Conservation (phyloP, 2,797 vertebrate genomes). For the Pachyuromys duprasi region DNA sequence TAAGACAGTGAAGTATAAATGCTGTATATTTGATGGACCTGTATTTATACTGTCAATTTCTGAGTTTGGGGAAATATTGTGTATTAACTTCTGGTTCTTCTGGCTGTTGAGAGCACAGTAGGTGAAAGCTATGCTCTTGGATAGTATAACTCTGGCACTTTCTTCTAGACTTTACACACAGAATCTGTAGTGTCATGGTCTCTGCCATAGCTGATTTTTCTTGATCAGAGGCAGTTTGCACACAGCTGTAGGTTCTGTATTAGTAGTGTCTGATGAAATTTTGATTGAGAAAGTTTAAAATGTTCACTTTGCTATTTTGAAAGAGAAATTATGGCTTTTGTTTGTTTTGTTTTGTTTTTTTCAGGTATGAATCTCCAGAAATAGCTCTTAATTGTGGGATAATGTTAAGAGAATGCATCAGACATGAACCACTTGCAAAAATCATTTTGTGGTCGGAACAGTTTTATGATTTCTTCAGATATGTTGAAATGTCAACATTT, state of each 20-base stretch:
- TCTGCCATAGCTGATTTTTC: not conserved
- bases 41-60: not conserved
- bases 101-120: not conserved
- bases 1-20: not conserved
- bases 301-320: conserved; percentile 13
- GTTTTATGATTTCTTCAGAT: conserved; percentile 99
- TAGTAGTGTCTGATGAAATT: not conserved
- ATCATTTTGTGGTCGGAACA: conserved; percentile 97
- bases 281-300: conserved; percentile 6
- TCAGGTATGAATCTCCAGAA: conserved; percentile 97
- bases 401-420: conserved; percentile 98
- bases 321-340: conserved; percentile 30
- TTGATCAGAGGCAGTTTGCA: not conserved
- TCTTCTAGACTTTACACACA: not conserved
- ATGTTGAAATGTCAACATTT: conserved; percentile 99
- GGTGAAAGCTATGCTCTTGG: not conserved
- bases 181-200: not conserved
- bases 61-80: conserved; percentile 10
- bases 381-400: conserved; percentile 98
- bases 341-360: conserved; percentile 45
- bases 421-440: conserved; percentile 97
- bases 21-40: not conserved
- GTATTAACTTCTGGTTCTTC: not conserved
- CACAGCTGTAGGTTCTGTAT: not conserved
- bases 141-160: not conserved